phyloP scores from a whole-genome alignment of 2,888 invertebrate species.

The Synergus japonicus region DNA sequence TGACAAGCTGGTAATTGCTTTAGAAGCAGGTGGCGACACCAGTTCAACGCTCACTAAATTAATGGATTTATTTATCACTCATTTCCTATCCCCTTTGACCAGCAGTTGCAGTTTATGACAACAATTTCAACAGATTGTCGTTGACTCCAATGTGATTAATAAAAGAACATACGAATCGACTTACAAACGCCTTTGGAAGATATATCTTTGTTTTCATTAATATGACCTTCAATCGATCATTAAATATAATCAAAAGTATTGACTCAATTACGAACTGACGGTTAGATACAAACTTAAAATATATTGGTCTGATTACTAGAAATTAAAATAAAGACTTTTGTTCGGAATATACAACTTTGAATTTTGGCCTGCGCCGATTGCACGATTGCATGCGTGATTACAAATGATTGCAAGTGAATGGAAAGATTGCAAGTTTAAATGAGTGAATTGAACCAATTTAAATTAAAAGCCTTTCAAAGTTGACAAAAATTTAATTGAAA shows the following conservation, averaged over 20 bases:
- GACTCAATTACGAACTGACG: neutral
- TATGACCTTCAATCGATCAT: neutral
- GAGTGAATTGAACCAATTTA: neutral
- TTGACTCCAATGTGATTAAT: neutral
- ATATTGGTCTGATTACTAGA: neutral
- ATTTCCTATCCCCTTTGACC: neutral
- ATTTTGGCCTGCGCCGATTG: neutral
- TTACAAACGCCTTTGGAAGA: neutral
- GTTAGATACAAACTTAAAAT: neutral
- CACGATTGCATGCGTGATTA: neutral
- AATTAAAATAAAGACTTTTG: neutral
- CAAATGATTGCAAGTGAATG: neutral
- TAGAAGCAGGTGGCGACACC: slow-evolving; percentile 59
- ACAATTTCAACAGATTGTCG: neutral
- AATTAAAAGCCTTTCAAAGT: neutral
- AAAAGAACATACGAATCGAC: neutral
- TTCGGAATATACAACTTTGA: neutral
- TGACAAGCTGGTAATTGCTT: slow-evolving; percentile 51
- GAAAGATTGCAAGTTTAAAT: neutral
- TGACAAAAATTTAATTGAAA: neutral
- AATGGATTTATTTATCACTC: neutral
- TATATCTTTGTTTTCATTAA: neutral
- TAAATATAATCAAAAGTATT: neutral
- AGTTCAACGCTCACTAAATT: slow-evolving; percentile 44
- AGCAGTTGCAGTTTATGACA: neutral